Percentiles rank a stretch among this genome's conserved stretches.
These are phyloP conservation scores for Triops longicaudatus DNA, from an alignment of 1,140 invertebrate species.

Conservation along the genomic window DNA sequence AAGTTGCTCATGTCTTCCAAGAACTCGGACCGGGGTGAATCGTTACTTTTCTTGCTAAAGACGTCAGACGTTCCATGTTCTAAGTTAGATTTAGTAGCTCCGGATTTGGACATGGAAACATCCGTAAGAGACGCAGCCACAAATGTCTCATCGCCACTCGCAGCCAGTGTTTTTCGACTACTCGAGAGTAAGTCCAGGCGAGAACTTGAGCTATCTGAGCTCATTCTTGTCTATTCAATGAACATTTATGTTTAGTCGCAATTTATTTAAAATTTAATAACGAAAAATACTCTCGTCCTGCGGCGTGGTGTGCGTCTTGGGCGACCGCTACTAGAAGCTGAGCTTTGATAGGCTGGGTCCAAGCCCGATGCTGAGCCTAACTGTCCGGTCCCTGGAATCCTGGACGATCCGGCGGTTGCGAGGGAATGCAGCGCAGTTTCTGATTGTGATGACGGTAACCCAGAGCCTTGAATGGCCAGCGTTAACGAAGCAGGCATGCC, in stretches of 20 bases:
- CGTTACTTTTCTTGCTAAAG: constrained; percentile 42
- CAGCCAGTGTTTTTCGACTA: constrained; percentile 3
- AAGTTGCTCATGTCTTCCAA: constrained; percentile 55
- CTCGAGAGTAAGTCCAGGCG: neutral
- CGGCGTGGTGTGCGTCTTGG: neutral
- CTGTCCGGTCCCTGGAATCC: constrained; percentile 25
- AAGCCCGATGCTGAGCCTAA: neutral
- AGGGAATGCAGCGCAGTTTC: constrained; percentile 25
- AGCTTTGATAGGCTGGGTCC: neutral
- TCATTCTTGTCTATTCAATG: neutral
- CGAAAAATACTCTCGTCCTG: neutral
- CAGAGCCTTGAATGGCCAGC: constrained; percentile 7
- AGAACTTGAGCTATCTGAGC: constrained; percentile 20
- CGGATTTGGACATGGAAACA: neutral
- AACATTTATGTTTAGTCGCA: neutral
- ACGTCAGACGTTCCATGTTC: neutral
- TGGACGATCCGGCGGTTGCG: constrained; percentile 27
- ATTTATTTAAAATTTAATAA: neutral
- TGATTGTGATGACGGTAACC: constrained; percentile 1
- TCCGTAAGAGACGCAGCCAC: neutral
- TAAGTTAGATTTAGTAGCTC: constrained; percentile 10
- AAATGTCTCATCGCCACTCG: neutral
- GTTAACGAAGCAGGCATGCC: neutral
- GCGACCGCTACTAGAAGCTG: neutral
- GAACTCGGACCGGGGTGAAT: constrained; percentile 31